Evolutionary conservation across 2,113 vertebrate genomes (phyloP), one percentile per base, ranked within the genome.

Genomic region (Hemicordylus capensis): DNA sequence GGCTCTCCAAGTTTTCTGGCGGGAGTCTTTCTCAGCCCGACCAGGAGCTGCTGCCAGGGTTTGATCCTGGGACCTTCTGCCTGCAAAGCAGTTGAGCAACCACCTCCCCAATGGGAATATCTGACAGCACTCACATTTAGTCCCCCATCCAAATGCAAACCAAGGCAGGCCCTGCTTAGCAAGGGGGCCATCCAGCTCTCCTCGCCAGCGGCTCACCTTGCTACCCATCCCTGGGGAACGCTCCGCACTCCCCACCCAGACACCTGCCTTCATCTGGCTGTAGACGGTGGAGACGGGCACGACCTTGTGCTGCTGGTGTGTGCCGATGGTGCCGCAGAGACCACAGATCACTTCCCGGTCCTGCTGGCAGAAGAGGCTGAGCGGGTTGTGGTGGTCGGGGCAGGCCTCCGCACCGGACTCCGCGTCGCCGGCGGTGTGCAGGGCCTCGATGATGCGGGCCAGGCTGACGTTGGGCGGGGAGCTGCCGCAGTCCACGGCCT

Each of bases 351-450:
- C 94, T 34, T 96, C 93, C 66, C 89, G 96, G 87, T 98, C 97
- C 0, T 96, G 95, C 93, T 98, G 97, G 0, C 97, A 98, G 93
- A 97, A 98, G 80, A 98, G 95, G 87, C 97, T 98, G 87, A 98
- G 96, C 0, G 97, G 97, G 90, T 98, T 97, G 81, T 95, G 94
- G 89, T 98, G 97, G 2, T 63, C 86, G 0, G 86, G 64, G 79
- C 97, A 98, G 42, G 91, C 90, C 54, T 96, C 95, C 0, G 84
- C 75, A 3, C 70, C 83, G 31, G 94, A 79, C 26, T 96, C 93
- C 0, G 93, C 85, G 44, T 94, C 82, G 0, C 87, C 93, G 0
- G 92, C 70, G 51, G 94, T 93, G 82, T 64, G 87, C 90, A 98
- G 87, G 0, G 94, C 95, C 51, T 97, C 94, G 0, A 97, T 96